Evolutionary conservation across 1,140 invertebrate genomes (phyloP).

Genomic region (Teleopsis dalmanni): DNA sequence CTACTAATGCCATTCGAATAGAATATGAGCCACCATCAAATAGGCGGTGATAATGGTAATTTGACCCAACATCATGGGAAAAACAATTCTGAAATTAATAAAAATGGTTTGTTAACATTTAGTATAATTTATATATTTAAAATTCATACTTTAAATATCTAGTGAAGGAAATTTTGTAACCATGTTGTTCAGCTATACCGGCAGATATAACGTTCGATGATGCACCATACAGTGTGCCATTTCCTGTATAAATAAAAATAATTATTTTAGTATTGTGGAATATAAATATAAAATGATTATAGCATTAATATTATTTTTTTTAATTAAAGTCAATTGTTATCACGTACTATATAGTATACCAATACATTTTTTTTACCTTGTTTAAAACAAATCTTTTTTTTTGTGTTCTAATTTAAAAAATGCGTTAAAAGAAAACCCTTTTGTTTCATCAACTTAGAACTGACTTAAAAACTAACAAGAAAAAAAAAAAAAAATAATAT

Average conservation of each 20-base stretch:
- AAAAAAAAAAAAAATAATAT: too few species aligned
- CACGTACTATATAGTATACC: too few species aligned
- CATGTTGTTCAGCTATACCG: constrained; percentile 75
- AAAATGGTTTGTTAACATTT: background rate
- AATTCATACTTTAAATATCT: constrained; percentile 24
- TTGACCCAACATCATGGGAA: constrained; percentile 67
- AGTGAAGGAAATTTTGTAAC: constrained; percentile 64
- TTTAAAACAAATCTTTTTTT: too few species aligned
- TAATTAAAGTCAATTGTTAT: too few species aligned
- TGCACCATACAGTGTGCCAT: constrained; percentile 74
- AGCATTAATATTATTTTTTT: too few species aligned
- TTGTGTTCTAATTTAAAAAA: too few species aligned
- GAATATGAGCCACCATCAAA: constrained; percentile 59
- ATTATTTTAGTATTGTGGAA: background rate
- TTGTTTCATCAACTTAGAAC: too few species aligned
- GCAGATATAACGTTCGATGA: constrained; percentile 76
- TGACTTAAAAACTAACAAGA: too few species aligned
- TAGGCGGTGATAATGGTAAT: constrained; percentile 58
- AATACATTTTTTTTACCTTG: too few species aligned
- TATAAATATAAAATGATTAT: background rate
- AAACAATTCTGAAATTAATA: constrained; percentile 54
- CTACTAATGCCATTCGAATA: constrained; percentile 53
- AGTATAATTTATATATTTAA: background rate
- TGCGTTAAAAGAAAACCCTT: too few species aligned
- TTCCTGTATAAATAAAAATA: constrained; percentile 47